Evolutionary conservation across 2,797 vertebrate species (phyloP).

Genomic region (Geotria australis): DNA sequence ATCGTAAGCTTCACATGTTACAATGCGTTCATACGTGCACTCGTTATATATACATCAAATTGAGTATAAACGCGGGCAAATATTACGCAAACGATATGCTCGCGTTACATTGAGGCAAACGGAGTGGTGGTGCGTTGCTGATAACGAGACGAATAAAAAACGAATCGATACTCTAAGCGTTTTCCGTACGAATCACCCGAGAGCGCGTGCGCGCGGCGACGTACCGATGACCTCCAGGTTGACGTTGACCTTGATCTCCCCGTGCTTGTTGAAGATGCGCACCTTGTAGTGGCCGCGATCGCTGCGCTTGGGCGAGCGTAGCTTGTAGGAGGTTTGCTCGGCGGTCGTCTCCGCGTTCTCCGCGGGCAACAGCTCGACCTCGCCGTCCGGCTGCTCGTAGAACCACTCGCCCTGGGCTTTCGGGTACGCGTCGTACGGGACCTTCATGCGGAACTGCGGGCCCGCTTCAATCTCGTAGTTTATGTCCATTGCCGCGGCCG

Average conservation of each 20-base stretch:
- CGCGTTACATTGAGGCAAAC: no score
- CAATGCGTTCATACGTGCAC: no score
- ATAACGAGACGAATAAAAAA: not conserved
- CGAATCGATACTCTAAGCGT: not conserved
- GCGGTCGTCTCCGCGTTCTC: slow-evolving; percentile 38
- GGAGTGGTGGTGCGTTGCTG: no score
- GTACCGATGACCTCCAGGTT: slow-evolving; percentile 66
- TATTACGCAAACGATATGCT: no score
- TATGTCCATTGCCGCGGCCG: slow-evolving; percentile 68
- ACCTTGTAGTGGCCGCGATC: slow-evolving; percentile 57
- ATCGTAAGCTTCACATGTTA: no score
- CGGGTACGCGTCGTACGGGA: slow-evolving; percentile 76
- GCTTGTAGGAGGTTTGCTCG: slow-evolving; percentile 49
- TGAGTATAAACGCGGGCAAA: no score
- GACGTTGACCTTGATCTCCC: slow-evolving; percentile 60
- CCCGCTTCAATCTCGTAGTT: slow-evolving; percentile 60
- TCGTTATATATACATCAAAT: no score
- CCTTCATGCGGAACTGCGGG: slow-evolving; percentile 49
- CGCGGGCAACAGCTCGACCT: slow-evolving; percentile 18
- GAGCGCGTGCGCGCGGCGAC: slow-evolving; percentile 3
- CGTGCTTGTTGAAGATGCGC: slow-evolving; percentile 63
- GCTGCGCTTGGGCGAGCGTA: slow-evolving; percentile 45
- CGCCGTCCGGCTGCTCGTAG: slow-evolving; percentile 12
- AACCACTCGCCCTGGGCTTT: slow-evolving; percentile 63
- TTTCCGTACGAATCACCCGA: not conserved